Evolutionary conservation across 2,113 vertebrate species (phyloP), one percentile per base, ranked within the genome.

Genomic region (Rhizomys pruinosus): DNA sequence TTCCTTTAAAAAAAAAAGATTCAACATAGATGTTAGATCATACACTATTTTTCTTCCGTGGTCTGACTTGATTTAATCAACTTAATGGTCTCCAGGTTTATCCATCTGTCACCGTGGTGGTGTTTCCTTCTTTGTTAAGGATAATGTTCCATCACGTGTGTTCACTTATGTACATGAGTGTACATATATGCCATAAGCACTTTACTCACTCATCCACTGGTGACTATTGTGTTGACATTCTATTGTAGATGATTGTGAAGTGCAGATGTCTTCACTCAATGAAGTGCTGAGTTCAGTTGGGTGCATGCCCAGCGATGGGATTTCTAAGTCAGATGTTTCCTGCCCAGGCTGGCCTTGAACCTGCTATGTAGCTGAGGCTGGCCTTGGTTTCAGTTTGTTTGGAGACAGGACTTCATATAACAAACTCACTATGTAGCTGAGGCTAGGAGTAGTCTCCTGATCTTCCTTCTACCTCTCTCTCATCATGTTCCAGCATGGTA

Each of bases 181-280:
- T 61, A 22, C 59, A 61, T 16, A 61, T 52, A 52, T 52, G 47
- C 47, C 47, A 52, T 52, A 52, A 52, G 6, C 11, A 7, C 47
- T 52, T 52, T 61, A 22, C 59, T 61, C 59, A 16, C 22, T 61
- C 59, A 61, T 61, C 59, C 59, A 61, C 59, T 16, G 59, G 17
- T 61, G 59, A 52, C 47, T 52, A 52, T 52, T 52, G 47, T 52
- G 6, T 52, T 52, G 47, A 52, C 47, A 7, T 52, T 52, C 47
- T 52, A 52, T 52, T 52, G 47, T 52, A 27, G 23, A 15, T 27
- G 23, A 29, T 15, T n/a, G 8, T 6, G 23, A 13, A 47, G 1
- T 1, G 0, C 20, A 3, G 3, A 13, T 2, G 4, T 47, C 22
- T 42, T 44, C 23, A 27, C 78, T 29, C 11, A 0, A 3, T 17